Conservation (phyloP, 2,797 vertebrate species). For the Spea hammondii region DNA sequence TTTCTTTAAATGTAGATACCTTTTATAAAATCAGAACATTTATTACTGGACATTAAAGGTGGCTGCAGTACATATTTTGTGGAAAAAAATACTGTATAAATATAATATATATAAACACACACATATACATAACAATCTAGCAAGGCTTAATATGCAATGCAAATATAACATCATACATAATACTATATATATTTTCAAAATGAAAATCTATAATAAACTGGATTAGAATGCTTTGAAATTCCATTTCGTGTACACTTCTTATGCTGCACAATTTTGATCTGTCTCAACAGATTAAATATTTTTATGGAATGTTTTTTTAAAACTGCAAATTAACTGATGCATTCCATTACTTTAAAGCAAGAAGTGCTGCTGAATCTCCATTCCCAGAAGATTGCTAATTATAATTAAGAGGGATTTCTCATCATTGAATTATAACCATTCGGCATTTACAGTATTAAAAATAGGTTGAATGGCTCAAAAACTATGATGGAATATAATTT, state of each 20-base stretch:
- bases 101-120: neutral
- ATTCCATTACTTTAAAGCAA: constrained; percentile 53
- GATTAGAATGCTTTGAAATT: neutral
- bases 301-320: constrained; percentile 60
- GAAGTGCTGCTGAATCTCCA: constrained; percentile 14
- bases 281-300: constrained; percentile 48
- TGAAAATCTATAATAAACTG: neutral
- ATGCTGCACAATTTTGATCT: constrained; percentile 33
- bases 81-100: no score
- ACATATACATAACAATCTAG: no score
- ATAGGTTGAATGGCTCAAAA: constrained; percentile 54
- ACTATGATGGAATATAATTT: constrained; percentile 67
- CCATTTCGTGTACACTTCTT: constrained; percentile 46
- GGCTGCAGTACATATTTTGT: no score
- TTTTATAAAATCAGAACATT: neutral
- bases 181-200: neutral
- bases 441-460: constrained; percentile 45
- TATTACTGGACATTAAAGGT: neutral
- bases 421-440: constrained; percentile 56
- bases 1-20: neutral
- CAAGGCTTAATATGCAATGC: neutral
- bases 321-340: constrained; percentile 60
- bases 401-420: constrained; percentile 59
- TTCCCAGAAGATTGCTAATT: constrained; percentile 67
- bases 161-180: neutral